phyloP scores from a whole-genome alignment of 1,140 invertebrate species.

The Brevipalpus yothersi region DNA sequence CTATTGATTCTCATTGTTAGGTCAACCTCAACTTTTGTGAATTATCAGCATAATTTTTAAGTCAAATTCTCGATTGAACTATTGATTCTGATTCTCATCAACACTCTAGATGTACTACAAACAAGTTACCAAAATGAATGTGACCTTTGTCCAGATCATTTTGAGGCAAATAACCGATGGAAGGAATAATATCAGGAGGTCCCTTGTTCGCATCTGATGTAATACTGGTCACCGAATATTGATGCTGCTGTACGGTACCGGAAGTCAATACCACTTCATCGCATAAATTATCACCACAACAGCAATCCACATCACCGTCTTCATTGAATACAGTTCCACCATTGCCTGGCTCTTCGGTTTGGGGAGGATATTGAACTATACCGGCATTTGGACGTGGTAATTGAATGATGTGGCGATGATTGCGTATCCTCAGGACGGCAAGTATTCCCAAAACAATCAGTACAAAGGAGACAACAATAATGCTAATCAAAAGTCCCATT shows the following conservation, averaged over 20 bases:
- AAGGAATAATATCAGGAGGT: conserved; percentile 4
- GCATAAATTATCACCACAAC: conserved; percentile 6
- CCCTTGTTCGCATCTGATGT: neutral
- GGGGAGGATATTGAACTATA: neutral
- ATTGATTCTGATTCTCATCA: too few relatives aligned
- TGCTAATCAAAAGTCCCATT: neutral
- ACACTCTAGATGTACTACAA: too few relatives aligned
- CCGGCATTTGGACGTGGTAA: neutral
- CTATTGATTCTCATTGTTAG: too few relatives aligned
- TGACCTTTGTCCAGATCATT: too few relatives aligned
- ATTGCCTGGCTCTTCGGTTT: neutral
- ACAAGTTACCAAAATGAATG: too few relatives aligned
- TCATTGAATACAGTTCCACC: conserved; percentile 1
- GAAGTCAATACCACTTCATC: conserved; percentile 4
- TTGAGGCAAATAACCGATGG: neutral
- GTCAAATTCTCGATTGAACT: neutral
- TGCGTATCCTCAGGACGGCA: neutral
- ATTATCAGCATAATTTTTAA: too few relatives aligned
- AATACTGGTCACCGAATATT: neutral
- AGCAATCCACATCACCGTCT: conserved; percentile 2
- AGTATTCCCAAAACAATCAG: neutral
- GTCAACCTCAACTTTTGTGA: too few relatives aligned
- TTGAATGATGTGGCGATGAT: neutral
- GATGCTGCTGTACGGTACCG: neutral
- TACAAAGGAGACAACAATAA: neutral